Evolutionary conservation across 1,140 invertebrate species (phyloP).

Genomic region (Zaprionus capensis): DNA sequence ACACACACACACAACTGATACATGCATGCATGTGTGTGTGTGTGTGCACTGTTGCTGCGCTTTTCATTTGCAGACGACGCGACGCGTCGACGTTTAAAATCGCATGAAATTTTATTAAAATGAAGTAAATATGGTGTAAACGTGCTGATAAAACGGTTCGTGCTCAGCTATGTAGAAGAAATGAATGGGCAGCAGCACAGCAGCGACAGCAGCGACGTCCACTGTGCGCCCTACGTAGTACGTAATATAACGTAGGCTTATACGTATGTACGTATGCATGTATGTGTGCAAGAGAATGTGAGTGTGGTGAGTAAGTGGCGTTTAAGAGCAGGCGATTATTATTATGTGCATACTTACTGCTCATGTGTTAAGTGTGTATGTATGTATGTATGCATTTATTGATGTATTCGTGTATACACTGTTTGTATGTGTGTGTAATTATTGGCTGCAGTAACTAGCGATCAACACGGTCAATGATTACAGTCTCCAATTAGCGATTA

Average conservation of each 20-base stretch:
- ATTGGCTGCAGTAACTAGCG: constrained; percentile 28
- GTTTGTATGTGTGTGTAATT: constrained; percentile 17
- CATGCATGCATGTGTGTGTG: constrained; percentile 4
- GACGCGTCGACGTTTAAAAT: constrained; percentile 76
- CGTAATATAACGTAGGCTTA: neutral
- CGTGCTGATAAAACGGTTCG: constrained; percentile 83
- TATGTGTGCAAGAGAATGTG: constrained; percentile 6
- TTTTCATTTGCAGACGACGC: constrained; percentile 73
- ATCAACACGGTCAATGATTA: constrained; percentile 43
- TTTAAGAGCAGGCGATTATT: constrained; percentile 33
- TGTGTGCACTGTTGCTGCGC: constrained; percentile 43
- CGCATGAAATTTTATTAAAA: constrained; percentile 84
- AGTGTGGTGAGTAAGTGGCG: constrained; percentile 6
- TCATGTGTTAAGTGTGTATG: neutral
- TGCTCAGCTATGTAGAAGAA: constrained; percentile 79
- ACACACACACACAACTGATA: constrained; percentile 32
- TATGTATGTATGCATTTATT: neutral
- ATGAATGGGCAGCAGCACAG: constrained; percentile 45
- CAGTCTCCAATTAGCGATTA: constrained; percentile 35
- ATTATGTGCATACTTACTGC: constrained; percentile 16
- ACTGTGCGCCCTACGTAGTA: constrained; percentile 5
- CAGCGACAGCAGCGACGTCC: constrained; percentile 2
- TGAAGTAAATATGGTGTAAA: constrained; percentile 84
- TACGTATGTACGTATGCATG: neutral
- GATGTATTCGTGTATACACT: constrained; percentile 2